Percentiles rank a stretch among this genome's conserved stretches.
These are phyloP conservation scores for Meandrusa payeni DNA, from an alignment of 2,888 invertebrate species.

Conservation along the genomic window DNA sequence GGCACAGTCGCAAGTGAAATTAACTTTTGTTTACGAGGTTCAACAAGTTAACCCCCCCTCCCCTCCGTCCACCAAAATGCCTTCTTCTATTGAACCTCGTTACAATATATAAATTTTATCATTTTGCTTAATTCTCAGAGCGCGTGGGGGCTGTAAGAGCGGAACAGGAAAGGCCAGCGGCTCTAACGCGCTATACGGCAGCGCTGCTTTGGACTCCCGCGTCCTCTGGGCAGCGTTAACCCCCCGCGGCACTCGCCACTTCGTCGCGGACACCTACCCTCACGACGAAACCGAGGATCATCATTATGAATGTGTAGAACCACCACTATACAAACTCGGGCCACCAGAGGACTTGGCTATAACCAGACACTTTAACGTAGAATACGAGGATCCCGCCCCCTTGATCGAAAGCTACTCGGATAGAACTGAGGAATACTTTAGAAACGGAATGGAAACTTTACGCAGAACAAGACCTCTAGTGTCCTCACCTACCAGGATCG, in stretches of 20 bases:
- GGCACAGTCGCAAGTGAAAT: too few species aligned
- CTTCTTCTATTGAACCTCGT: background rate
- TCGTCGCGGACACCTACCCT: conserved; percentile 84
- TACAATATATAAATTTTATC: too few species aligned
- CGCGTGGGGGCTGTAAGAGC: conserved; percentile 78
- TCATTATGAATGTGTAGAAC: conserved; percentile 87
- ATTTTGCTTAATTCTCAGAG: conserved; percentile 40
- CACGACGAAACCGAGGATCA: conserved; percentile 83
- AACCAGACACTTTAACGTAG: conserved; percentile 89
- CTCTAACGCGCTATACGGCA: conserved; percentile 67
- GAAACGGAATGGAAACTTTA: conserved; percentile 68
- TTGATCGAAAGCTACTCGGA: conserved; percentile 87
- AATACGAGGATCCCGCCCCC: conserved; percentile 90
- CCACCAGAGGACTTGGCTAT: conserved; percentile 79
- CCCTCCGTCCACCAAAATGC: too few species aligned
- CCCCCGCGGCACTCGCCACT: conserved; percentile 90
- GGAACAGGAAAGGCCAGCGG: conserved; percentile 75
- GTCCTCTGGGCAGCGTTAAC: conserved; percentile 92
- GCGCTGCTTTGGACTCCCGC: conserved; percentile 83
- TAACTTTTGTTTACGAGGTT: too few species aligned
- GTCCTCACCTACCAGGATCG: conserved; percentile 90
- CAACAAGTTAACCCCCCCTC: too few species aligned
- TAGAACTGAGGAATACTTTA: conserved; percentile 68
- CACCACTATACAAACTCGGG: conserved; percentile 72
- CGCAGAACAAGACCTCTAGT: conserved; percentile 84